A percentile compares a stretch with the other conserved stretches of the same genome.
phyloP scores from a whole-genome alignment of 2,888 invertebrate genomes.

The Brenthis ino region DNA sequence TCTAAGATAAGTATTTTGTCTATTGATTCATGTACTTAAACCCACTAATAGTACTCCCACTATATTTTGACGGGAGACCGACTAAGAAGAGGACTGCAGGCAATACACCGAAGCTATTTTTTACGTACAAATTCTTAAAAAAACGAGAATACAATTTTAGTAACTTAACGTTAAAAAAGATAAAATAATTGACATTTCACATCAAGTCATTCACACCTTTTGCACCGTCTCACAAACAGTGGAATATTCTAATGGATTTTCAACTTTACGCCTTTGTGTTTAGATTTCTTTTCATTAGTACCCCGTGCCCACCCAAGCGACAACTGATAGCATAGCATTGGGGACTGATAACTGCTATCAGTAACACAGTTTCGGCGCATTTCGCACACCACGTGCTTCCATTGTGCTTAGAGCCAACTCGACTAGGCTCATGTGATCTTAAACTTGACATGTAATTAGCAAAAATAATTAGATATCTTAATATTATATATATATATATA shows the following conservation, averaged over 20 bases:
- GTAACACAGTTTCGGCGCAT: constrained; percentile 41
- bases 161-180: constrained; percentile 8
- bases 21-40: too few relatives aligned
- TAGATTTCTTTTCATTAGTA: constrained; percentile 5
- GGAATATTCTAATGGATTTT: background rate
- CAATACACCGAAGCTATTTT: too few relatives aligned
- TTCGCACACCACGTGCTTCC: constrained; percentile 40
- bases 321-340: constrained; percentile 40
- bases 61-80: too few relatives aligned
- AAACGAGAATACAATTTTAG: background rate
- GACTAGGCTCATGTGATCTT: background rate
- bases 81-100: too few relatives aligned
- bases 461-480: background rate
- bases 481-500: too few relatives aligned
- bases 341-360: constrained; percentile 41
- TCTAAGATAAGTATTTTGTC: too few relatives aligned
- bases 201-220: constrained; percentile 20
- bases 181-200: constrained; percentile 18
- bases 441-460: background rate
- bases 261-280: background rate
- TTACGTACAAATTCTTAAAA: background rate
- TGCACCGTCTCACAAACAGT: background rate
- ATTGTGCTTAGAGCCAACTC: constrained; percentile 2
- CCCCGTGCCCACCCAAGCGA: constrained; percentile 38
- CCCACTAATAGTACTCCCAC: too few relatives aligned